phyloP scores from a whole-genome alignment of 35 echinoderm and acorn worm genomes.

The Heliocidaris tuberculata region DNA sequence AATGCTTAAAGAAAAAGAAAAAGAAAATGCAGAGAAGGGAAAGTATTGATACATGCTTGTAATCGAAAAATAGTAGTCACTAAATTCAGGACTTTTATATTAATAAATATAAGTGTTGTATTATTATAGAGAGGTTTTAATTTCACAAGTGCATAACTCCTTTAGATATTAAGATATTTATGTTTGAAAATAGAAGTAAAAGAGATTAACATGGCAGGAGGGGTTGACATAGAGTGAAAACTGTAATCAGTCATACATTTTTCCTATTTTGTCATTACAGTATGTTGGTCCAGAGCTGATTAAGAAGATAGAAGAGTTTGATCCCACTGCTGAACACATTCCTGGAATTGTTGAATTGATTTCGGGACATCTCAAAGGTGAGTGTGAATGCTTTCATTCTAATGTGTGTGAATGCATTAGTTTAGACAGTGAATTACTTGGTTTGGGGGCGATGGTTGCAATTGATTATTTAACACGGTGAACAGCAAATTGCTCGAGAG shows the following conservation, averaged over 20 bases:
- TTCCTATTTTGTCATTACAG: constrained; percentile 41
- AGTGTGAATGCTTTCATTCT: constrained; percentile 20
- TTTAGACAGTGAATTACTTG: background rate
- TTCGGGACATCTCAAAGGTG: constrained; percentile 77
- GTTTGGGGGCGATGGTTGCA: no score
- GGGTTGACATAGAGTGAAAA: background rate
- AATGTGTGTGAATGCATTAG: background rate
- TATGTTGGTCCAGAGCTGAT: constrained; percentile 84
- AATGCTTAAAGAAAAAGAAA: background rate
- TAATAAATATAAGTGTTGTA: no score
- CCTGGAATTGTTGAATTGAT: constrained; percentile 67
- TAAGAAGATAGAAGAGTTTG: constrained; percentile 95
- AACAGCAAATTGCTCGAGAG: no score
- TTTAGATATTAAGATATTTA: background rate
- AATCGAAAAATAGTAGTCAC: no score
- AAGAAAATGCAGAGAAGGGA: background rate
- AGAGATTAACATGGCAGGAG: background rate
- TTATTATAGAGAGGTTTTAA: no score
- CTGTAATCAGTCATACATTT: background rate
- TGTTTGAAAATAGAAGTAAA: background rate
- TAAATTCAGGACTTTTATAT: no score
- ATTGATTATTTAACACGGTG: no score
- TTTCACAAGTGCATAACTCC: no score
- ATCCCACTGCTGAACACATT: constrained; percentile 77
- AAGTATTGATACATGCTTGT: no score